Evolutionary conservation across 2,113 vertebrate genomes (phyloP), one percentile per base, ranked within the genome.

Genomic region (Madoqua kirkii): DNA sequence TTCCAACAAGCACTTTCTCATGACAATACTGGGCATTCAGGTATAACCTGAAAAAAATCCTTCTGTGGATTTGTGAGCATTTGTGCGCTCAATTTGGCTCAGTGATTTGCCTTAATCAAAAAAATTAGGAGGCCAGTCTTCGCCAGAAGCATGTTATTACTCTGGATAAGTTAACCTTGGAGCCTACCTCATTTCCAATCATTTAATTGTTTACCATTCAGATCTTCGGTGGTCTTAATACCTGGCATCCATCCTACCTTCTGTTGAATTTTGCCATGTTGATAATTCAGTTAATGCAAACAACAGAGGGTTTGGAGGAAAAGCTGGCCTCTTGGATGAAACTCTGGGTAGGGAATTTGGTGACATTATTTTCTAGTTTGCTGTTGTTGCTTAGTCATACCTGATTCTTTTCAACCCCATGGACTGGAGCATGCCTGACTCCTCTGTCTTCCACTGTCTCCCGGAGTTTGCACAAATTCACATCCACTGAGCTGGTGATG

Each of bases 1-100:
- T 93, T 36, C 95, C 98, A 97, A 97, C 93, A 98, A 87, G 93
- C 52, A 27, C 60, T 98, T 98, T 98, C 98, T 99, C 97, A 97
- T 92, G 96, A 98, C 97, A 27, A 2, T 29, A 19, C 57, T 64
- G 76, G 92, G 67, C 87, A n/a, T 91, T 92, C 96, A 79, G 91
- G 90, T 85, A 57, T 87, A 83, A 87, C 87, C 67, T 67, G 55
- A 57, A 52, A 52, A 81, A 29, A 74, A 36, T 45, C 55, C 50
- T 71, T 92, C 90, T 31, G 7, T n/a, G 76, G 94, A 81, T 96
- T 96, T 83, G 62, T 83, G 93, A 94, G 82, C 90, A 83, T 48
- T 90, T 96, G 78, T 67, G 43, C 0, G 2, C 71, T 79, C 82
- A 87, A 36, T 95, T 92, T 98, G 91, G 40, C 85, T 95, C 48